Percentiles rank a stretch among this genome's conserved stretches.
Evolutionary conservation across 2,797 vertebrate species (phyloP).

Genomic region (Tokudaia tokunoshimensis): DNA sequence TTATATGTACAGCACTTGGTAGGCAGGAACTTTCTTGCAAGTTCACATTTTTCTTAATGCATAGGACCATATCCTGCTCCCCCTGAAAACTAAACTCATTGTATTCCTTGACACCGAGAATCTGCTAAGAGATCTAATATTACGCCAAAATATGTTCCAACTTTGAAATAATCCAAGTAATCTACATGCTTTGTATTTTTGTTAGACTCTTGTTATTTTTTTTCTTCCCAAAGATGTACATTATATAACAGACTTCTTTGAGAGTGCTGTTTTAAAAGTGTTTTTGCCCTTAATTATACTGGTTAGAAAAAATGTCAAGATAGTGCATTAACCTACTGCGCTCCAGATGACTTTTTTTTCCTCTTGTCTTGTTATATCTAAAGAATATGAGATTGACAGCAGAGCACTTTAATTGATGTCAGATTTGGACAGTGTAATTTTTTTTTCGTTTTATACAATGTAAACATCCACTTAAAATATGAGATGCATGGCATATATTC

Average conservation of each 20-base stretch:
- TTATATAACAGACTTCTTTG: slow-evolving; percentile 31
- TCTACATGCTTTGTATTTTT: slow-evolving; percentile 38
- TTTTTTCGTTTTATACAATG: slow-evolving; percentile 1
- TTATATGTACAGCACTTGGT: neutral
- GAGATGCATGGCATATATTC: slow-evolving; percentile 47
- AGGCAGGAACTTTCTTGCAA: neutral
- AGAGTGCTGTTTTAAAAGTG: slow-evolving; percentile 17
- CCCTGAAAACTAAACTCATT: slow-evolving; percentile 38
- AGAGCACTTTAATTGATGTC: slow-evolving; percentile 8
- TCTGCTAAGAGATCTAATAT: slow-evolving; percentile 15
- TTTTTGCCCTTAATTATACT: slow-evolving; percentile 56
- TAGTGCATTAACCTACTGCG: slow-evolving; percentile 31
- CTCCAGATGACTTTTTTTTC: slow-evolving; percentile 49
- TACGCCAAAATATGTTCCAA: neutral
- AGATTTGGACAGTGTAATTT: slow-evolving; percentile 52
- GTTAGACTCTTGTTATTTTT: neutral
- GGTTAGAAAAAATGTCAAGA: slow-evolving; percentile 62
- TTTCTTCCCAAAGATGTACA: neutral
- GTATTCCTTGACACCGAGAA: slow-evolving; percentile 27
- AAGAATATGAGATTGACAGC: slow-evolving; percentile 36
- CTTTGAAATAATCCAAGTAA: slow-evolving; percentile 32
- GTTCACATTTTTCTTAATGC: neutral
- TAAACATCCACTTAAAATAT: slow-evolving; percentile 18
- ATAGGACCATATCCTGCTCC: slow-evolving; percentile 2
- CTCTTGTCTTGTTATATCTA: slow-evolving; percentile 38